Base-by-base conservation (phyloP, 1,140 invertebrate genomes). In the Halesus radiatus region DNA sequence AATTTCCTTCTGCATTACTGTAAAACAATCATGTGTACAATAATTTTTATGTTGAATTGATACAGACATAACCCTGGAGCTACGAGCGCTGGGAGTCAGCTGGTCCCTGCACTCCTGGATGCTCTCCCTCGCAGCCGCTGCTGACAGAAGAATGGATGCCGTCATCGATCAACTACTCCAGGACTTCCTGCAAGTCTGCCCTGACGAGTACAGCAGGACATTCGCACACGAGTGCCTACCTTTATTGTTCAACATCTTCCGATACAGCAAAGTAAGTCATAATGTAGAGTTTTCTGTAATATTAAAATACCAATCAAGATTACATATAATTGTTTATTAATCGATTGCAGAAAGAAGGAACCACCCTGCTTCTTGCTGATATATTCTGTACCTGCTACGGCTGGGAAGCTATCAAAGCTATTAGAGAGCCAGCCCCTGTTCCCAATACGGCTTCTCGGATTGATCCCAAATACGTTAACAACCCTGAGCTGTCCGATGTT, bases 91-190 rank as follows among this genome's bases (percentile, higher is more conserved):
- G 74, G 95, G 96, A 26, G 94, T 98, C 1, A 93, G 95, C 3
- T 98, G 96, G 96, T 97, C 95, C 0, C 85, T 97, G 15, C 96
- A 97, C 85, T 96, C 95, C 84, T 98, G 96, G 96, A 96, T 96
- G 91, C 92, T 96, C 82, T 96, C 95, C n/a, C 87, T 98, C 3
- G 93, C 93, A 3, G 96, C 95, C 0, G 96, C 96, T 0, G 94
- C 96, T 79, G 95, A 96, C 76, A 91, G 94, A 80, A 90, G 94
- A 79, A 89, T 96, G 66, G 96, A 97, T 84, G 93, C 93, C 37
- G 93, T 97, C n/a, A 96, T 97, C 23, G 96, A 97, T 87, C 95
- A 97, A 86, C 89, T 98, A 22, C 87, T 98, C 32, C 95, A 97
- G 87, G 96, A 98, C 86, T 98, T 97, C 85, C 90, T 97, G 26